phyloP scores from a whole-genome alignment of 2,888 invertebrate genomes.

The Malthinus seriepunctatus region DNA sequence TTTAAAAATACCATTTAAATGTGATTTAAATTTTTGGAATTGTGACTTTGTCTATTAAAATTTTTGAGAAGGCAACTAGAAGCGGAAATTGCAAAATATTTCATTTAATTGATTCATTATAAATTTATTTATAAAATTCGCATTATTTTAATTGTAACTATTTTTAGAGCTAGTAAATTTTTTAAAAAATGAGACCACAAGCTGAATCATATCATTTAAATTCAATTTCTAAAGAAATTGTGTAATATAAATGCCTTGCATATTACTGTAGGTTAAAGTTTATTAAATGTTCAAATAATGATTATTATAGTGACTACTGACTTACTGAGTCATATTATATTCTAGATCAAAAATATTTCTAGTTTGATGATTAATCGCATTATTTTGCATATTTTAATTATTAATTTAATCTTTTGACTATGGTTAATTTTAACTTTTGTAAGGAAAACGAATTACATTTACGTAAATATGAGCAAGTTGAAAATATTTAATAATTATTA shows the following conservation, averaged over 20 bases:
- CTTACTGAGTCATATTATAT: constrained; percentile 3
- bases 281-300: constrained; percentile 5
- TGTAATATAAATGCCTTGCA: constrained; percentile 1
- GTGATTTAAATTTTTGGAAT: too few relatives aligned
- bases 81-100: too few relatives aligned
- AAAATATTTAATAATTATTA: too few relatives aligned
- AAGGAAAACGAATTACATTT: too few relatives aligned
- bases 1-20: too few relatives aligned
- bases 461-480: too few relatives aligned
- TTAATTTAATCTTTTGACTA: not conserved
- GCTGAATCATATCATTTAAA: constrained; percentile 5
- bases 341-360: constrained; percentile 1
- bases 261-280: constrained; percentile 6
- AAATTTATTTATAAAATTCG: too few relatives aligned
- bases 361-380: constrained; percentile 1
- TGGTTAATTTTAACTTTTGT: not conserved
- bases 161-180: too few relatives aligned
- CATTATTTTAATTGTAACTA: too few relatives aligned
- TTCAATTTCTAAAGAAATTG: constrained; percentile 7
- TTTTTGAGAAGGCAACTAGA: too few relatives aligned
- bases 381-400: constrained; percentile 1
- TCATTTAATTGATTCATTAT: too few relatives aligned
- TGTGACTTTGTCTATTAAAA: too few relatives aligned
- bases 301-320: not conserved
- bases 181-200: not conserved